phyloP scores from a whole-genome alignment of 2,888 invertebrate genomes.

The Zele albiditarsus region DNA sequence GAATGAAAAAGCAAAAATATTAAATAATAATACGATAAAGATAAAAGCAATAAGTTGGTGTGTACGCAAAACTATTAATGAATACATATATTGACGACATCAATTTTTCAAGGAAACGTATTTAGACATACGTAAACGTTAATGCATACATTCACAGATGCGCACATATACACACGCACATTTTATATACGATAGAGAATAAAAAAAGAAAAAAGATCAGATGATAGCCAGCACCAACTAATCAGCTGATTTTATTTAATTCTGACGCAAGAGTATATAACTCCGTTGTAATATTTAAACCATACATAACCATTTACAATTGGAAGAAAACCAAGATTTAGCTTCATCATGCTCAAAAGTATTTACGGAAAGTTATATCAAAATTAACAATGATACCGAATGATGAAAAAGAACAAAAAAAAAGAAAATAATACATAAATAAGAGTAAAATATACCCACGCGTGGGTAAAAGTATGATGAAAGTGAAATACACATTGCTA shows the following conservation, averaged over 20 bases:
- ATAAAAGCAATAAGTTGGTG: not conserved
- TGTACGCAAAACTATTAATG: not conserved
- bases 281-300: not conserved
- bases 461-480: slow-evolving; percentile 39
- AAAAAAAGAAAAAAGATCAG: not conserved
- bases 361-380: not conserved
- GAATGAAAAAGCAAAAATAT: not conserved
- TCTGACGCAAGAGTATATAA: slow-evolving; percentile 15
- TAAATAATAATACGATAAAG: not conserved
- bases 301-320: not conserved
- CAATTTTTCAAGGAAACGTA: not conserved
- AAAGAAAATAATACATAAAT: not conserved
- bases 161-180: not conserved
- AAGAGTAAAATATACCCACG: slow-evolving; percentile 25
- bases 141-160: not conserved
- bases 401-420: not conserved
- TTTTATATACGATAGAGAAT: no score
- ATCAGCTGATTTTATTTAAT: slow-evolving; percentile 9
- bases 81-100: not conserved
- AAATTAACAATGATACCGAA: not conserved
- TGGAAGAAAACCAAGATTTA: not conserved
- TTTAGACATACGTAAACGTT: not conserved
- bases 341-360: not conserved
- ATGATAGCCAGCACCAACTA: not conserved
- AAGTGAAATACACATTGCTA: slow-evolving; percentile 30